These are phyloP conservation scores for Nematopogon swammerdamellus DNA, from an alignment of 2,888 invertebrate genomes.

Conservation along the genomic window DNA sequence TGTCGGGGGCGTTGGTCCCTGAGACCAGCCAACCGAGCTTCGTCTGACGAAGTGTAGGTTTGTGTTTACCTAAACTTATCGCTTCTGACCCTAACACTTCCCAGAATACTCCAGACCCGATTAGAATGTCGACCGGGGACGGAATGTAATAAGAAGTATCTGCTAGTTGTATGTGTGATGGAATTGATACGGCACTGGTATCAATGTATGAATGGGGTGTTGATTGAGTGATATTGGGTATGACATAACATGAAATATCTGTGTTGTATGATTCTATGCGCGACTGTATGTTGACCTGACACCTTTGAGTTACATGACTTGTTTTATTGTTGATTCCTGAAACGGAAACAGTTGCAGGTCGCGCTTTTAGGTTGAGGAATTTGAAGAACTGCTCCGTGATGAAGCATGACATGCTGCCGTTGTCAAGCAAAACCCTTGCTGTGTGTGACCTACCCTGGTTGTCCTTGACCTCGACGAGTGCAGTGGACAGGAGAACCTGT, in stretches of 20 bases:
- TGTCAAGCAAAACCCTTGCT: conserved; percentile 4
- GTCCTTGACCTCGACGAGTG: conserved; percentile 5
- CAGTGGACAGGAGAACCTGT: conserved; percentile 11
- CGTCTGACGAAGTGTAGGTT: not conserved
- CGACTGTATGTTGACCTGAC: not conserved
- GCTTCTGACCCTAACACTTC: not conserved
- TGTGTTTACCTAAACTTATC: not conserved
- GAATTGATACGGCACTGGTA: not conserved
- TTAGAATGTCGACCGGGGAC: not conserved
- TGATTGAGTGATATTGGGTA: not conserved
- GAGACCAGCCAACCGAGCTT: not conserved
- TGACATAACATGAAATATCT: not conserved
- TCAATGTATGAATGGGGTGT: not conserved
- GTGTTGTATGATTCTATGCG: not conserved
- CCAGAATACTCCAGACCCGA: not conserved
- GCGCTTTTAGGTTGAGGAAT: not conserved
- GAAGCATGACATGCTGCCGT: conserved; percentile 7
- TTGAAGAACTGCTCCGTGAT: conserved; percentile 1
- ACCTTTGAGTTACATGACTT: not conserved
- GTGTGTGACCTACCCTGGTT: conserved; percentile 2
- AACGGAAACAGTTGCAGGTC: not conserved
- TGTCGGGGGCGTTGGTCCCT: not conserved
- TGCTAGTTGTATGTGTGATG: not conserved
- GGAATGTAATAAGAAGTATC: not conserved
- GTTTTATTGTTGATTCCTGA: not conserved